Conservation (phyloP, 2,113 vertebrate species). For the Festucalex cinctus region DNA sequence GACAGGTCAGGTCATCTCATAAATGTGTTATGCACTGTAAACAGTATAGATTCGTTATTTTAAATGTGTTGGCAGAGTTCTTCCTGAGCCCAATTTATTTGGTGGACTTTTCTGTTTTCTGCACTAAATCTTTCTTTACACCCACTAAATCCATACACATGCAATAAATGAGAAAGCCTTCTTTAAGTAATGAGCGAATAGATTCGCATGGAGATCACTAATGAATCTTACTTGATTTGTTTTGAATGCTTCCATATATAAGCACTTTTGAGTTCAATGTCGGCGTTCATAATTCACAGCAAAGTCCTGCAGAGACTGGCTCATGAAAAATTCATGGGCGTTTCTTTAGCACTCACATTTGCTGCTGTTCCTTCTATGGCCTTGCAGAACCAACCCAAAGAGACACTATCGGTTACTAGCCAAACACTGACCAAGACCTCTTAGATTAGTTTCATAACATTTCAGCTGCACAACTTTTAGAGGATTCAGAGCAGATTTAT, state of each 20-base stretch:
- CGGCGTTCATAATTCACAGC: conserved; percentile 60
- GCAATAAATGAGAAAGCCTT: neutral
- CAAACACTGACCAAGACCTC: neutral
- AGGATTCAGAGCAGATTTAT: neutral
- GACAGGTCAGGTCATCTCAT: neutral
- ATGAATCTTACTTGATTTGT: conserved; percentile 12
- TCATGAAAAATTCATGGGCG: conserved; percentile 69
- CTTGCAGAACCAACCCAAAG: conserved; percentile 29
- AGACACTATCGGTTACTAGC: conserved; percentile 16
- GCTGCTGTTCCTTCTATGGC: conserved; percentile 40
- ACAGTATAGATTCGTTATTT: neutral
- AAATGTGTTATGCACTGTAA: neutral
- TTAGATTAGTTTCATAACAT: neutral
- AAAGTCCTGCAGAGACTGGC: conserved; percentile 44
- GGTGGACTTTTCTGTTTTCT: neutral
- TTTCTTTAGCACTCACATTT: conserved; percentile 58
- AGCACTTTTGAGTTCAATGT: conserved; percentile 25
- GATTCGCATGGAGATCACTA: conserved; percentile 26
- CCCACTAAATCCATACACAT: neutral
- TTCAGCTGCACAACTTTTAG: neutral
- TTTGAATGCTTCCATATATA: conserved; percentile 24
- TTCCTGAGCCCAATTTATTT: neutral
- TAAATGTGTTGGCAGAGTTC: neutral
- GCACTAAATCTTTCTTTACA: neutral
- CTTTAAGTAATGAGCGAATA: conserved; percentile 38